Base-by-base conservation (phyloP, 1,140 invertebrate species). In the Caerostris darwini region DNA sequence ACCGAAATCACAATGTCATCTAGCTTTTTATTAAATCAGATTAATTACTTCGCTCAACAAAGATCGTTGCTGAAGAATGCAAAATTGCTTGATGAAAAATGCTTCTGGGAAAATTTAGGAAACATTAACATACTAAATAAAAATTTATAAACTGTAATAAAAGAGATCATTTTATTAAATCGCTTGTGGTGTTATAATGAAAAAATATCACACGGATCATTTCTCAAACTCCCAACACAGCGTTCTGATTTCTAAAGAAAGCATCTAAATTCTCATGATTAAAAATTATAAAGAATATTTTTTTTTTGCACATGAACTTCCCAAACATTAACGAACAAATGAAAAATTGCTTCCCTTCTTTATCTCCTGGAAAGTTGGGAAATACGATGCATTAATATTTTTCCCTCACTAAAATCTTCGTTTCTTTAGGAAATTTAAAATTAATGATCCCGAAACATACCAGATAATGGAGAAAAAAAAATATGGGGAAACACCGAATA, bases 381-480 rank as follows among this genome's bases (percentile, higher is more conserved):
- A 50, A 34, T 50, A 53, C 69, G 59, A 61, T 61, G 19, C 5
- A 53, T 77, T 77, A 77, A 77, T 77, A 77, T 77, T 77, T 53
- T 50, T 10, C 19, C n/a, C 50, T 14, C 10, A 1, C 19, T 12
- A 14, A 77, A 77, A 50, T 77, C 34, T 77, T 50, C 19, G 10
- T 50, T 77, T 34, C 69, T 77, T 77, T 77, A 50, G 50, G n/a
- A 77, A 77, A 12, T 77, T 77, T 77, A 77, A 77, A 50, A 77
- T 77, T 77, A 77, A 77, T 77, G 69, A 77, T 77, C 69, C 4
- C 69, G 14, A 50, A 34, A 77, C 50, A 53, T 3, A 77, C n/a
- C 3, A 53, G 34, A 77, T 53, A 5, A 12, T 17, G 14, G 61
- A 64, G 61, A n/a, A 64, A 12, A 17, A 14, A 77, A 69, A 69